Percentiles rank a stretch among this genome's conserved stretches.
Evolutionary conservation across 2,888 invertebrate species (phyloP).

Genomic region (Drosophila melanocephala): DNA sequence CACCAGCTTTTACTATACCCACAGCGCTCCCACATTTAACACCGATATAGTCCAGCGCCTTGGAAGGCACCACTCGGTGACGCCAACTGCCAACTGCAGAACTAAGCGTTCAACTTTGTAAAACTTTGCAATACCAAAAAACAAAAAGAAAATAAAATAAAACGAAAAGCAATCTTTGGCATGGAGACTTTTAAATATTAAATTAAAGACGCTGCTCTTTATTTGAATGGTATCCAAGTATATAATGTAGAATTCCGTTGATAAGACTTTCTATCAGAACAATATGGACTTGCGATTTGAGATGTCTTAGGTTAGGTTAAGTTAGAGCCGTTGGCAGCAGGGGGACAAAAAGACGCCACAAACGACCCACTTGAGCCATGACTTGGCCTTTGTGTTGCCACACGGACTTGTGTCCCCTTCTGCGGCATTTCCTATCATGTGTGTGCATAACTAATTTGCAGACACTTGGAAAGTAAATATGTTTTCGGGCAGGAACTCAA

Average conservation of each 20-base stretch:
- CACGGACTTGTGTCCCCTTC: neutral
- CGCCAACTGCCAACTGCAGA: conserved; percentile 52
- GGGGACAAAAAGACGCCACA: neutral
- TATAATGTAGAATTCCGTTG: neutral
- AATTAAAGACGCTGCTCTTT: neutral
- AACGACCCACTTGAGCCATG: neutral
- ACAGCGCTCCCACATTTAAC: neutral
- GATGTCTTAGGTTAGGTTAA: neutral
- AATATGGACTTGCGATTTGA: neutral
- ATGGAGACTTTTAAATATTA: neutral
- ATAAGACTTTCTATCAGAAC: neutral
- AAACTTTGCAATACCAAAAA: conserved; percentile 27
- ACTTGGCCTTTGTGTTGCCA: neutral
- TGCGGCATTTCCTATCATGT: neutral
- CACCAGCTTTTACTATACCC: neutral
- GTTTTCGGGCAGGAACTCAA: neutral
- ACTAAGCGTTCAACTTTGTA: conserved; percentile 46
- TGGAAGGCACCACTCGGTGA: conserved; percentile 10
- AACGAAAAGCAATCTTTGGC: neutral
- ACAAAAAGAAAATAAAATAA: neutral
- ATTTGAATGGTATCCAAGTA: neutral
- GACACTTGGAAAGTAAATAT: neutral
- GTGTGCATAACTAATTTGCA: neutral
- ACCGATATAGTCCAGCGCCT: conserved; percentile 20
- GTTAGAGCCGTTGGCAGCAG: neutral